Conservation (phyloP, 2,113 vertebrate genomes). For the Tachysurus fulvidraco region DNA sequence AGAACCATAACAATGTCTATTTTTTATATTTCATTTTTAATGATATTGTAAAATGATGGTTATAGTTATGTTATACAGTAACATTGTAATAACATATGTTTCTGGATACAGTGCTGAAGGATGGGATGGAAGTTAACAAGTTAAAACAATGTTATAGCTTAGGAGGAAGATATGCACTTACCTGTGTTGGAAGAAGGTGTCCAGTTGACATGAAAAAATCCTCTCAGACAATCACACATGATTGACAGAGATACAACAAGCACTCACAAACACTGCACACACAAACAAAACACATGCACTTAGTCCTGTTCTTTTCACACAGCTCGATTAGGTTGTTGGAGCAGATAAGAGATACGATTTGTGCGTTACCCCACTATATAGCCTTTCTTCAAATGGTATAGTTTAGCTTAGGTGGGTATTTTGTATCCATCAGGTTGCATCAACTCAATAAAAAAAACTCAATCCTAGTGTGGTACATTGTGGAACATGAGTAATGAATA, state of each 20-base stretch:
- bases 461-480: background rate
- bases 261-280: conserved; percentile 20
- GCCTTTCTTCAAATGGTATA: background rate
- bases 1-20: background rate
- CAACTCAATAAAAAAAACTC: background rate
- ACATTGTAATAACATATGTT: background rate
- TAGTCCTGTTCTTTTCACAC: background rate
- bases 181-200: conserved; percentile 72
- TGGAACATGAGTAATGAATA: background rate
- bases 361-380: background rate
- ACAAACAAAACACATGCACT: conserved; percentile 22
- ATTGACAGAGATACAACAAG: conserved; percentile 48
- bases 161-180: conserved; percentile 56
- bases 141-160: background rate
- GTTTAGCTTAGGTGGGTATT: background rate
- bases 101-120: background rate
- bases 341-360: background rate
- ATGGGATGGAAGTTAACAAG: background rate
- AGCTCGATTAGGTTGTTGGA: background rate
- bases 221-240: conserved; percentile 80
- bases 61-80: background rate
- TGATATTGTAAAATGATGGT: background rate
- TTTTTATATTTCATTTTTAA: background rate
- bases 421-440: background rate
- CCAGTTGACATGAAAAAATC: conserved; percentile 78